A percentile compares a stretch with the other conserved stretches of the same genome.
These are phyloP conservation scores for Sebastes fasciatus DNA, from an alignment of 2,113 vertebrate genomes.

Conservation along the genomic window DNA sequence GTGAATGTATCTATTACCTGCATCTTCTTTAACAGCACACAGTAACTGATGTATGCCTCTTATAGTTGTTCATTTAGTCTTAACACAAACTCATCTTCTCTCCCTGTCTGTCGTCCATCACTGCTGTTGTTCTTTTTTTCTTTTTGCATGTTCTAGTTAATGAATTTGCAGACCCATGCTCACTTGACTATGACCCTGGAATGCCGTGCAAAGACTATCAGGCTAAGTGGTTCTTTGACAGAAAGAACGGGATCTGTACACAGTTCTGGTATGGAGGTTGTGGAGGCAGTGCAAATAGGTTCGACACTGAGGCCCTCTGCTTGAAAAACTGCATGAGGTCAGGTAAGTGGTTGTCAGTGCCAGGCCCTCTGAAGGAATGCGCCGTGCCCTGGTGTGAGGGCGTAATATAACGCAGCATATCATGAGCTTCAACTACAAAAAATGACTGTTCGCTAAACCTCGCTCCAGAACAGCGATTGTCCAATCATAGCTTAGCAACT, in stretches of 20 bases:
- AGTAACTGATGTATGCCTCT: conserved; percentile 17
- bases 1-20: background rate
- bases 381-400: background rate
- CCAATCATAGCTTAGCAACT: background rate
- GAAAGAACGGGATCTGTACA: conserved; percentile 88
- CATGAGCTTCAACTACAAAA: background rate
- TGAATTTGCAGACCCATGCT: conserved; percentile 86
- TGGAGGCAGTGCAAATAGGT: conserved; percentile 89
- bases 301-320: conserved; percentile 88
- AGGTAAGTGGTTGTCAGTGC: conserved; percentile 81
- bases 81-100: conserved; percentile 56
- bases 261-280: conserved; percentile 91
- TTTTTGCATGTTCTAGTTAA: conserved; percentile 81
- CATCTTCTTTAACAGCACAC: conserved; percentile 37
- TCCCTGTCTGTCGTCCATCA: conserved; percentile 60
- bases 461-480: background rate
- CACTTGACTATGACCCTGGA: conserved; percentile 89
- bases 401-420: background rate
- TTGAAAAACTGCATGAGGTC: conserved; percentile 83
- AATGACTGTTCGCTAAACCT: background rate
- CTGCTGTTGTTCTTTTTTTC: conserved; percentile 46
- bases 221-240: conserved; percentile 92
- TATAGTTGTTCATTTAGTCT: conserved; percentile 34
- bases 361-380: conserved; percentile 10
- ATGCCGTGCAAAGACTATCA: conserved; percentile 88